These are phyloP conservation scores for Hydra vulgaris DNA, from an alignment of 30 jellyfish, hydroid and myxozoan genomes.

Conservation along the genomic window DNA sequence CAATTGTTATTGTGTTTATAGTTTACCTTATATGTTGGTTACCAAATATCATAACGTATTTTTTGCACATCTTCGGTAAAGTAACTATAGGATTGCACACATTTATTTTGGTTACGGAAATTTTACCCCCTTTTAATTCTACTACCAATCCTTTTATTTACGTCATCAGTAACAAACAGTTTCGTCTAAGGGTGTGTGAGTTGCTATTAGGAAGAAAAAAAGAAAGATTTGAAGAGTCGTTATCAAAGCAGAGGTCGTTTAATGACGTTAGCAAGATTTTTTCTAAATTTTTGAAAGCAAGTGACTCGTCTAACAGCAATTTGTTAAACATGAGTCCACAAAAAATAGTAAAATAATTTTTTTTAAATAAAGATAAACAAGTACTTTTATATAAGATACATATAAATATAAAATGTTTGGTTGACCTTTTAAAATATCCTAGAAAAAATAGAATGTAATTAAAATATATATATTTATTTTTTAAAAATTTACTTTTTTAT, in stretches of 20 bases:
- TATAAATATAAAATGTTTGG: no score
- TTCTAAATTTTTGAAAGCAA: neutral
- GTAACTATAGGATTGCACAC: neutral
- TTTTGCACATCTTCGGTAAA: neutral
- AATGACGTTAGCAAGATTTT: neutral
- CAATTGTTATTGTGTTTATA: slow-evolving; percentile 15
- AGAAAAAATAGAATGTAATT: no score
- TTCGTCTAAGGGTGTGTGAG: neutral
- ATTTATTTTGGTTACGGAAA: neutral
- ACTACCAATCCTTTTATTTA: slow-evolving; percentile 30
- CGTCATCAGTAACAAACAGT: slow-evolving; percentile 25
- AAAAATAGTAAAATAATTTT: no score
- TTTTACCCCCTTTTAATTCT: slow-evolving; percentile 31
- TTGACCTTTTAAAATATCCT: no score
- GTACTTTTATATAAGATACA: no score
- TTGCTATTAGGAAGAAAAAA: neutral
- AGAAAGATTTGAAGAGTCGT: neutral
- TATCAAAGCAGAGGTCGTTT: neutral
- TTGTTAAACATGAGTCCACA: no score
- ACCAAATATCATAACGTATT: slow-evolving; percentile 6
- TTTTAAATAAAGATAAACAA: no score
- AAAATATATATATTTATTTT: no score
- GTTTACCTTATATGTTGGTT: slow-evolving; percentile 20
- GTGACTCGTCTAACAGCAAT: neutral
- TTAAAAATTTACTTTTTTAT: no score